Percentiles rank a stretch among this genome's conserved stretches.
Evolutionary conservation across 2,797 vertebrate genomes (phyloP).

Genomic region (Natrix natrix): DNA sequence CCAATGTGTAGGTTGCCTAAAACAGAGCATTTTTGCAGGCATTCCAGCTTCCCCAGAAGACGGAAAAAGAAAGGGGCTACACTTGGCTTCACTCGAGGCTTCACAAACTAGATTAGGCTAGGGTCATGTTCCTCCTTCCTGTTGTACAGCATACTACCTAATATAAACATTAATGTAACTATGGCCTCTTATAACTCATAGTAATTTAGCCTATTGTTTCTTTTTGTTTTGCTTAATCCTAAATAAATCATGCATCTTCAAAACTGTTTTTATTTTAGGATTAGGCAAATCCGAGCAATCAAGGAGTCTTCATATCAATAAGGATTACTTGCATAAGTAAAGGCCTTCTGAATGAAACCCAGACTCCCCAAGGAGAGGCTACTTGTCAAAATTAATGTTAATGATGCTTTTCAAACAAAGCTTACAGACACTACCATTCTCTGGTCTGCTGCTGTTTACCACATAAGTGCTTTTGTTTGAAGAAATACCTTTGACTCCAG

Average conservation of each 20-base stretch:
- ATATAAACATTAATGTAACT: slow-evolving; percentile 12
- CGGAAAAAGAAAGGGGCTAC: background rate
- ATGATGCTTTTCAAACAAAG: slow-evolving; percentile 57
- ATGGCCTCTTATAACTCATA: slow-evolving; percentile 13
- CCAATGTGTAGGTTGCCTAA: background rate
- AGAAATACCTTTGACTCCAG: slow-evolving; percentile 44
- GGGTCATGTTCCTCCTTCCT: background rate
- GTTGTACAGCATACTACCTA: background rate
- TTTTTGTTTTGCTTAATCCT: slow-evolving; percentile 37
- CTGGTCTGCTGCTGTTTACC: slow-evolving; percentile 36
- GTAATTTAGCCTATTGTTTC: slow-evolving; percentile 32
- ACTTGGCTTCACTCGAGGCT: background rate
- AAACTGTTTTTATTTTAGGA: slow-evolving; percentile 36
- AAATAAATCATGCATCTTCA: slow-evolving; percentile 20
- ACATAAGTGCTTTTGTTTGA: slow-evolving; percentile 31
- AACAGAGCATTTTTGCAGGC: background rate
- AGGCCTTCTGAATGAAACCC: slow-evolving; percentile 40
- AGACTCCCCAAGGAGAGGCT: slow-evolving; percentile 38
- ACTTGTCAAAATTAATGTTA: slow-evolving; percentile 63
- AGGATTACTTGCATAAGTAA: slow-evolving; percentile 48
- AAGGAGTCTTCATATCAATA: slow-evolving; percentile 21
- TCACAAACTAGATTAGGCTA: background rate
- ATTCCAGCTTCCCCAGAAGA: background rate
- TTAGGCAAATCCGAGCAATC: slow-evolving; percentile 31
- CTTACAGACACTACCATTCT: slow-evolving; percentile 33